Percentiles rank a stretch among this genome's conserved stretches.
Conservation (phyloP, 1,140 invertebrate genomes). For the Gryllus bimaculatus region DNA sequence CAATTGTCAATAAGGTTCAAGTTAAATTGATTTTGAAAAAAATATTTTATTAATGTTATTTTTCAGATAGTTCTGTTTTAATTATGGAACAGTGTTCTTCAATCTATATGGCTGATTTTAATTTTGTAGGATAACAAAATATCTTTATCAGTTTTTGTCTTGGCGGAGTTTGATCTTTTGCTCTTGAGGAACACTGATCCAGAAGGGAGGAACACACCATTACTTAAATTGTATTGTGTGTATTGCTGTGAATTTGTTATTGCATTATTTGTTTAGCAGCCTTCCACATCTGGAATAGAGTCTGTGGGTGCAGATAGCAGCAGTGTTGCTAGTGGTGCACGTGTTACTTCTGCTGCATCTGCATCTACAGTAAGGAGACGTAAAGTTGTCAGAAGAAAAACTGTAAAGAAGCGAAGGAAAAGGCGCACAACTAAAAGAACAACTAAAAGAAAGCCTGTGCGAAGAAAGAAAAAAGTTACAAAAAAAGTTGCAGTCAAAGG, state of each 20-base stretch:
- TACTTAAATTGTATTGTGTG: not conserved
- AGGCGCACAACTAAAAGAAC: constrained; percentile 28
- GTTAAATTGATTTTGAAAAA: not conserved
- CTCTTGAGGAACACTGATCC: not conserved
- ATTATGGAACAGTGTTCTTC: not conserved
- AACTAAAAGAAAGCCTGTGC: constrained; percentile 28
- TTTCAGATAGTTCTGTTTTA: not conserved
- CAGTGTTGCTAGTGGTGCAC: not conserved
- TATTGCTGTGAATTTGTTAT: constrained; percentile 1
- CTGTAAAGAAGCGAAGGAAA: constrained; percentile 26
- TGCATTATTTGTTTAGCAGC: constrained; percentile 30
- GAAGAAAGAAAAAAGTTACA: not conserved
- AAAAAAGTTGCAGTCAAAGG: not conserved
- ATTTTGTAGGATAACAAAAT: not conserved
- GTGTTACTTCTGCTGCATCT: not conserved
- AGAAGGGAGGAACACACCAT: not conserved
- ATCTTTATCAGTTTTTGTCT: not conserved
- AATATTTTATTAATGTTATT: not conserved
- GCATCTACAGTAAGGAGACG: not conserved
- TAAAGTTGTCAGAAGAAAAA: constrained; percentile 11
- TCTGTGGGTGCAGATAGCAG: constrained; percentile 14
- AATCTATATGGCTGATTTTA: not conserved
- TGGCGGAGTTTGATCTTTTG: not conserved
- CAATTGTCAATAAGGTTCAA: not conserved
- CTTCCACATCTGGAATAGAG: constrained; percentile 41